Evolutionary conservation across 2,888 invertebrate species (phyloP), one percentile per base, ranked within the genome.

Genomic region (Neoascia interrupta): DNA sequence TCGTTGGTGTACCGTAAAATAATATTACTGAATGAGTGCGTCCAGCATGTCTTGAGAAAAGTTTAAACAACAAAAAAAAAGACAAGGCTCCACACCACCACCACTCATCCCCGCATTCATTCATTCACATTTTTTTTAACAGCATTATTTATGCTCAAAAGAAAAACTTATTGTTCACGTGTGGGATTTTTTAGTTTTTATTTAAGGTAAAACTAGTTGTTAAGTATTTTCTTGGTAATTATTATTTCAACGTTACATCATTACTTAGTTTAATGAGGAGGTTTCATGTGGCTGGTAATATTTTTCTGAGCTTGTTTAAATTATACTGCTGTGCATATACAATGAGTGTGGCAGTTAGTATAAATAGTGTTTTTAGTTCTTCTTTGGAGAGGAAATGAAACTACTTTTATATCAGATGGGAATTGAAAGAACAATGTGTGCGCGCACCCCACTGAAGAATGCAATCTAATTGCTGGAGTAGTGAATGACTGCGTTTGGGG

Each of bases 191-290:
- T n/a, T n/a, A n/a, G n/a, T n/a, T n/a, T 16, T 58, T 16, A 34
- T 64, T 51, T 61, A 51, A 61, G 47, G 34, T 68, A 53, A 41
- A 69, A 75, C 74, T 63, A 54, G 61, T 69, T 39, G 47, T 45
- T 72, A 19, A 37, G 53, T 45, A 47, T 60, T 70, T 76, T 66
- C 43, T 64, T 60, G 37, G 53, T 43, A 51, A 63, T 75, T 75
- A 56, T 69, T 58, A 5, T 19, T 53, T 19, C 53, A n/a, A 8
- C 21, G 49, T 72, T 72, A 76, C 76, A 64, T 66, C 58, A 76
- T 76, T 76, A 76, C 72, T 72, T 66, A 70, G 76, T 76, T 64
- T 76, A 76, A 76, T 76, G 76, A 72, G 64, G 18, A 54, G 43
- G 63, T 58, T 64, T 34, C 70, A 64, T 76, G 58, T 72, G 64